Evolutionary conservation across 2,113 vertebrate species (phyloP).

Genomic region (Toxotes jaculatrix): DNA sequence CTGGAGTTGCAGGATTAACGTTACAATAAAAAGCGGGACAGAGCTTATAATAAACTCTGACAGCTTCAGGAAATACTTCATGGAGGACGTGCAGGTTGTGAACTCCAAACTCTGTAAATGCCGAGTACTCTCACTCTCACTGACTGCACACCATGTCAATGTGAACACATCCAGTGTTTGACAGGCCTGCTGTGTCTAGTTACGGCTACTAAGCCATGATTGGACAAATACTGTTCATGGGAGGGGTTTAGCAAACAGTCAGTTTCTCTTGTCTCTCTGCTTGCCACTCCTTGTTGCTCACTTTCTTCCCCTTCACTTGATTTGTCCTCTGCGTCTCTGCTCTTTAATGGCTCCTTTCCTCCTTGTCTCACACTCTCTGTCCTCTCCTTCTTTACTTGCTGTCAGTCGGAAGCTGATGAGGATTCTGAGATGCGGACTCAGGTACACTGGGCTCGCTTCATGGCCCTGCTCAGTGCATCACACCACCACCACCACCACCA

Average conservation of each 20-base stretch:
- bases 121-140: no score
- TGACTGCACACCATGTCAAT: no score
- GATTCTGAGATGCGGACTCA: conserved; percentile 87
- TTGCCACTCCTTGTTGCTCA: conserved; percentile 3
- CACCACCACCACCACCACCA: conserved; percentile 15
- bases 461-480: conserved; percentile 64
- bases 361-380: conserved; percentile 62
- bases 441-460: conserved; percentile 70
- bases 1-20: neutral
- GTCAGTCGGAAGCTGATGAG: conserved; percentile 96
- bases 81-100: neutral
- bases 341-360: conserved; percentile 5
- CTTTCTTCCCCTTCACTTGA: conserved; percentile 34
- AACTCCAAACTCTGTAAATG: no score
- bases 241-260: neutral
- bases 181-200: neutral
- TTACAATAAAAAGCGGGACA: neutral
- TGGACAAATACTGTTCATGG: neutral
- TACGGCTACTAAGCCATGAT: neutral
- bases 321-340: neutral
- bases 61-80: neutral
- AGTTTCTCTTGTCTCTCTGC: conserved; percentile 1
- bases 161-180: neutral
- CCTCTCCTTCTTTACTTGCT: conserved; percentile 74
- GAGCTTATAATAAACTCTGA: neutral